A percentile compares a stretch with the other conserved stretches of the same genome.
phyloP scores from a whole-genome alignment of 2,888 invertebrate genomes.

The Vanessa cardui region DNA sequence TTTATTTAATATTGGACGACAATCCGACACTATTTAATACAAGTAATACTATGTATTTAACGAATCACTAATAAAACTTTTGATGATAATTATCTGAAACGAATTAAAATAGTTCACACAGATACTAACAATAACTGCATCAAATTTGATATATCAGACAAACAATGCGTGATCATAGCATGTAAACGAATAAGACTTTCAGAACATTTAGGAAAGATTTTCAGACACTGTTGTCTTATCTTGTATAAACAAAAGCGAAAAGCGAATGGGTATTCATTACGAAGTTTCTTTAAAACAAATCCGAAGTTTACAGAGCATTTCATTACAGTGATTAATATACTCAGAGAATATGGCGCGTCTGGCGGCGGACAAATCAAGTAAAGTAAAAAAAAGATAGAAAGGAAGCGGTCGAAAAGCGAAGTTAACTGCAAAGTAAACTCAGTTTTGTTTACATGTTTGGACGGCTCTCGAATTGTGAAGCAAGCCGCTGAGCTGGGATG shows the following conservation, averaged over 20 bases:
- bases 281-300: slow-evolving; percentile 12
- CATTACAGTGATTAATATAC: slow-evolving; percentile 33
- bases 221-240: neutral
- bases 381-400: slow-evolving; percentile 51
- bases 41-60: no score
- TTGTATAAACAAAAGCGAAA: neutral
- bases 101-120: no score
- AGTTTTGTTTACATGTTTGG: slow-evolving; percentile 66
- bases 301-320: slow-evolving; percentile 27
- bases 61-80: no score
- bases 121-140: no score
- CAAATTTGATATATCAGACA: no score
- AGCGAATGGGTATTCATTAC: slow-evolving; percentile 21
- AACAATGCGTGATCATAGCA: no score
- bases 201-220: no score
- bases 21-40: no score
- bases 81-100: no score
- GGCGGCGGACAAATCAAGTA: slow-evolving; percentile 49
- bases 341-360: slow-evolving; percentile 28
- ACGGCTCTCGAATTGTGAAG: slow-evolving; percentile 53
- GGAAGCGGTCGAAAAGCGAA: slow-evolving; percentile 54
- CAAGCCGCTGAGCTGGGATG: slow-evolving; percentile 49
- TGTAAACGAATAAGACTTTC: no score
- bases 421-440: slow-evolving; percentile 56
- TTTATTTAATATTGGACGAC: no score